Evolutionary conservation across 1,140 invertebrate species (phyloP), one percentile per base, ranked within the genome.

Genomic region (Sitobion miscanthi): DNA sequence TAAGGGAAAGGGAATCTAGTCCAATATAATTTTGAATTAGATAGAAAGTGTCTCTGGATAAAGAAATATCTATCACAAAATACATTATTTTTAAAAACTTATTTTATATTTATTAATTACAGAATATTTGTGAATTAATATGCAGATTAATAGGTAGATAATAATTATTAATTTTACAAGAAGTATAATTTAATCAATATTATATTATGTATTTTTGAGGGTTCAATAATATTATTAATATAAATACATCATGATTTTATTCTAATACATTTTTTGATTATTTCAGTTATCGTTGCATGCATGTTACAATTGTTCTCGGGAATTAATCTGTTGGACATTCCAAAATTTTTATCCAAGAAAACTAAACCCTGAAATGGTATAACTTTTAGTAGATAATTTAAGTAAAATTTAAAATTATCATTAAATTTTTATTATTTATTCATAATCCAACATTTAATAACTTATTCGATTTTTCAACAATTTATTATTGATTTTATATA

Each of bases 261-360:
- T 4, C 30, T 69, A n/a, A 69, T 69, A n/a, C 11, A n/a, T 69
- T 69, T n/a, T 69, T 3, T n/a, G 17, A 90, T 62, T 21, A 35
- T 91, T 91, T 47, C 82, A 93, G 91, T 93, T 5, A 45, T 93
- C 17, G 2, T 93, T 30, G 47, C 91, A 9, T 93, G 91, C 23
- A 2, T 93, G 54, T 52, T 93, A 45, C 69, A 86, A 85, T 85
- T 93, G 35, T 93, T 93, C 42, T 45, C 91, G 17, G 91, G 91
- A 52, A 49, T 93, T 2, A 93, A 82, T 42, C 35, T 93, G 3
- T 30, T 54, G 23, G 91, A 93, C 11, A 93, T 93, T 42, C 49
- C 49, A 20, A 86, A 93, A 25, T 93, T 8, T 45, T 17, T 93
- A 52, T 57, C 45, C 0, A 93, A 93, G 8, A 93, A 54, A 54